A percentile compares a stretch with the other conserved stretches of the same genome.
Conservation (phyloP, 2,797 vertebrate species). For the Craterocephalus amniculus region DNA sequence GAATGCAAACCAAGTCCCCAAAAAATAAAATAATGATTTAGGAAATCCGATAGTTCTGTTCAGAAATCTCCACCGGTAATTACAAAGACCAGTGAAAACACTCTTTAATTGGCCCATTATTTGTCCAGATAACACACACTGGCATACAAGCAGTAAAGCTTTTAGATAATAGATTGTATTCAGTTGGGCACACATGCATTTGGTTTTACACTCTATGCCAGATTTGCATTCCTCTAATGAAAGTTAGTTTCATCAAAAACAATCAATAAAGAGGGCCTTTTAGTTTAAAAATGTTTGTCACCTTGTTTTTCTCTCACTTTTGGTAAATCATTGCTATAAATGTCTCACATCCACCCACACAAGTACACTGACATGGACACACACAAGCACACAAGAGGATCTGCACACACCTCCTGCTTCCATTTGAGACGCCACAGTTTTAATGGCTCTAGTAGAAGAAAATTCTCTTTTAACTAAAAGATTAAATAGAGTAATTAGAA, state of each 20-base stretch:
- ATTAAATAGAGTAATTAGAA: conserved; percentile 45
- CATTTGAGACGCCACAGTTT: background rate
- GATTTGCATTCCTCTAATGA: background rate
- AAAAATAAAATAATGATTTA: conserved; percentile 55
- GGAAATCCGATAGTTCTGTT: conserved; percentile 42
- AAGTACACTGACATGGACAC: background rate
- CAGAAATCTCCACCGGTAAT: conserved; percentile 41
- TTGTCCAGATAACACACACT: too few relatives aligned
- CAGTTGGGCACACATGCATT: background rate
- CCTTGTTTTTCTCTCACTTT: background rate
- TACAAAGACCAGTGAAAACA: conserved; percentile 2
- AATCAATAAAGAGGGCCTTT: background rate
- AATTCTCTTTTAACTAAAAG: conserved; percentile 12
- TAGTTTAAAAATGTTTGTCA: background rate
- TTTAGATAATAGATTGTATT: background rate
- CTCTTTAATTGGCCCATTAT: background rate
- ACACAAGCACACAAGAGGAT: background rate
- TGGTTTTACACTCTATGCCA: background rate
- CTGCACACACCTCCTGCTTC: background rate
- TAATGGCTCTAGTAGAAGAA: background rate
- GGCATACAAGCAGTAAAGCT: too few relatives aligned
- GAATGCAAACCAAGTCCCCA: conserved; percentile 44
- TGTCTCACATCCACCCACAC: background rate
- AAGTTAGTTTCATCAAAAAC: background rate
- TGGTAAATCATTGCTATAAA: background rate